Conservation (phyloP, 2,113 vertebrate species). For the Bambusicola thoracicus region DNA sequence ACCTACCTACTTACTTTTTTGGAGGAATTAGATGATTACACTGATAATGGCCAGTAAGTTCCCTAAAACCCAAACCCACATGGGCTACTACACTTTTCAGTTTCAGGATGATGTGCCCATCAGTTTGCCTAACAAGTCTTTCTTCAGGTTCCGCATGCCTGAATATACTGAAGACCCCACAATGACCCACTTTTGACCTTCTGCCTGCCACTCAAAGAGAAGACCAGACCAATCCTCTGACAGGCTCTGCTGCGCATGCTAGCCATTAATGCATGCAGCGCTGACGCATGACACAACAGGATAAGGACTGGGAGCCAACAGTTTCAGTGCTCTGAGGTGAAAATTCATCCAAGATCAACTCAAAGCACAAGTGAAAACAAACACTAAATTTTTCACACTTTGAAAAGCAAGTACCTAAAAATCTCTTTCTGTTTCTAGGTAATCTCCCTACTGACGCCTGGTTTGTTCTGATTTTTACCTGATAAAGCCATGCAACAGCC, state of each 20-base stretch:
- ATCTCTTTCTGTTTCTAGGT: not conserved
- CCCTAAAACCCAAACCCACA: not conserved
- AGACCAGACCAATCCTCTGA: not conserved
- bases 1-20: not conserved
- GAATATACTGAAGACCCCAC: not conserved
- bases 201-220: not conserved
- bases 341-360: not conserved
- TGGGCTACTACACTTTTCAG: not conserved
- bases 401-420: not conserved
- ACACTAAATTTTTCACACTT: not conserved
- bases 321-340: not conserved
- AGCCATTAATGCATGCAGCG: not conserved
- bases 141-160: not conserved
- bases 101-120: not conserved
- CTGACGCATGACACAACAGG: not conserved
- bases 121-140: not conserved
- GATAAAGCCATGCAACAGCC: not conserved
- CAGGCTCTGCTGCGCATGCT: not conserved
- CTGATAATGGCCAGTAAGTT: not conserved
- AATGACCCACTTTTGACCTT: not conserved
- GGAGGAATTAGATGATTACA: not conserved
- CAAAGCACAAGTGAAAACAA: not conserved
- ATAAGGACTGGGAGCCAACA: not conserved
- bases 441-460: not conserved
- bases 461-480: not conserved